phyloP scores from a whole-genome alignment of 2,113 vertebrate species.

The Rhynchopsitta pachyrhyncha region DNA sequence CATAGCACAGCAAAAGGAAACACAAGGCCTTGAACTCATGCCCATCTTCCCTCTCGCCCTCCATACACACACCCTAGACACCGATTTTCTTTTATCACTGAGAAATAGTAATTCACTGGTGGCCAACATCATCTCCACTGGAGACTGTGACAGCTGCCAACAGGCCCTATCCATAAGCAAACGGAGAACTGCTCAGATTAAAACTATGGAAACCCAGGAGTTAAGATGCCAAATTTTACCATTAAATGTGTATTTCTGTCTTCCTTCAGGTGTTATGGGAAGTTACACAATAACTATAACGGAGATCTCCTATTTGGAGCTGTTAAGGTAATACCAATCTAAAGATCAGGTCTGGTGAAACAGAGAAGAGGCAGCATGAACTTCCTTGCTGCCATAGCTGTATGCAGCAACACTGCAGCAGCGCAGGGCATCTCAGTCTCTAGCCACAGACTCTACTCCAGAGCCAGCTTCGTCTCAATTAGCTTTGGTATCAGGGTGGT shows the following conservation, averaged over 20 bases:
- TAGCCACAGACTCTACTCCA: not conserved
- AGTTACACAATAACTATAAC: not conserved
- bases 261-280: not conserved
- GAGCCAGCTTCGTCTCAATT: not conserved
- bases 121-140: not conserved
- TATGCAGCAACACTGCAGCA: not conserved
- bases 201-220: not conserved
- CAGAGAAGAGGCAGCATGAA: not conserved
- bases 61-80: not conserved
- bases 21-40: not conserved
- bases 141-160: not conserved
- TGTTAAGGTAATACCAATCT: not conserved
- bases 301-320: not conserved
- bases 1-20: slow-evolving; percentile 35
- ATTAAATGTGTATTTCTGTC: not conserved
- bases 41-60: not conserved
- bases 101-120: not conserved
- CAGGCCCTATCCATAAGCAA: not conserved
- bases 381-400: not conserved
- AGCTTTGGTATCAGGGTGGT: not conserved
- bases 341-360: accelerated
- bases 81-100: not conserved
- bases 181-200: not conserved
- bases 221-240: not conserved
- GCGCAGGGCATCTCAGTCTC: not conserved